These are phyloP conservation scores for Falco berigora DNA, from an alignment of 2,797 vertebrate genomes.

Conservation along the genomic window DNA sequence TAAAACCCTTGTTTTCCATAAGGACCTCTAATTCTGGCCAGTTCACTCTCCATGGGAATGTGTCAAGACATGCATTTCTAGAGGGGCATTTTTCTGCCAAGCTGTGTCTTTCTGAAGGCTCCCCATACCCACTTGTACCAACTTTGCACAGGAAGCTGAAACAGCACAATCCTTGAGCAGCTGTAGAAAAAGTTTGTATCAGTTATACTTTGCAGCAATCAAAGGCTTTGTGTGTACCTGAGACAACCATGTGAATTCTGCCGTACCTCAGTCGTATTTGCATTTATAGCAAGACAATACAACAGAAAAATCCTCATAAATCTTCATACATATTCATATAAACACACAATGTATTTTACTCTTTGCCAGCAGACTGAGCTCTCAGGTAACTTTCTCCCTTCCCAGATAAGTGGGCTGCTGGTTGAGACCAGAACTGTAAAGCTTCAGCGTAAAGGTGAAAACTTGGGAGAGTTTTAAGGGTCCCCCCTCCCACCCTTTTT, in stretches of 20 bases:
- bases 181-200: not conserved
- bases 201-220: not conserved
- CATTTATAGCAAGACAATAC: not conserved
- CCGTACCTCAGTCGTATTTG: not conserved
- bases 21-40: not conserved
- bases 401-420: not conserved
- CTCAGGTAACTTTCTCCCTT: not conserved
- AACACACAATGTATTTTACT: not conserved
- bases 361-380: not conserved
- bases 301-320: not conserved
- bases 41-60: not conserved
- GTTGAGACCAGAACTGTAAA: not conserved
- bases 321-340: not conserved
- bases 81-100: not conserved
- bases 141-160: not conserved
- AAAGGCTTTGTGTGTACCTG: not conserved
- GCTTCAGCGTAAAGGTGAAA: not conserved
- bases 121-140: not conserved
- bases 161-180: not conserved
- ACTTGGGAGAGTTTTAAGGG: not conserved
- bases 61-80: not conserved
- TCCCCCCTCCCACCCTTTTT: not conserved
- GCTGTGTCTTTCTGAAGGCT: not conserved
- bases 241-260: not conserved
- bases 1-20: not conserved